Percentiles rank a stretch among this genome's conserved stretches.
phyloP scores from a whole-genome alignment of 2,113 vertebrate species.

The Numenius arquata region DNA sequence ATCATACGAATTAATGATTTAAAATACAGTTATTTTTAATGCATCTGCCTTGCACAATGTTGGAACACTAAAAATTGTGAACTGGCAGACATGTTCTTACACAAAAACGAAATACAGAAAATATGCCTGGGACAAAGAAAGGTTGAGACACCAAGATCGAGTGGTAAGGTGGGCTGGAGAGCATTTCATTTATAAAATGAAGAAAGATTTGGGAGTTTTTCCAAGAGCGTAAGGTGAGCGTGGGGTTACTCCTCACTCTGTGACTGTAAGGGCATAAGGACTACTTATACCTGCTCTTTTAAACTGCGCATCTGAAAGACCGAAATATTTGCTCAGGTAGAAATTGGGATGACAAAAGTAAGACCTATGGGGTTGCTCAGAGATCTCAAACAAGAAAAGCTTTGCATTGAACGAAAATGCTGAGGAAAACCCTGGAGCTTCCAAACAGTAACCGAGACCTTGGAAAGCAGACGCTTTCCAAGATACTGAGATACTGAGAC shows the following conservation, averaged over 20 bases:
- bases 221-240: neutral
- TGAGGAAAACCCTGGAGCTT: neutral
- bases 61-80: neutral
- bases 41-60: neutral
- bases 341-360: neutral
- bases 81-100: neutral
- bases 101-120: neutral
- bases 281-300: neutral
- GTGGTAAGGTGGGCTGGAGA: neutral
- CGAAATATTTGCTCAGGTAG: neutral
- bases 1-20: neutral
- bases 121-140: neutral
- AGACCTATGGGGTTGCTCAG: neutral
- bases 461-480: neutral
- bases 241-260: neutral
- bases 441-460: neutral
- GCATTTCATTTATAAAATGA: neutral
- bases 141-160: neutral
- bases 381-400: neutral
- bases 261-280: neutral
- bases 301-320: neutral
- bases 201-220: neutral
- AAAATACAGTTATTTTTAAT: neutral
- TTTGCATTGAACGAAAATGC: neutral
- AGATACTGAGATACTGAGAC: neutral